A percentile compares a stretch with the other conserved stretches of the same genome.
phyloP scores from a whole-genome alignment of 2,797 vertebrate genomes.

The Chelidonichthys spinosus region DNA sequence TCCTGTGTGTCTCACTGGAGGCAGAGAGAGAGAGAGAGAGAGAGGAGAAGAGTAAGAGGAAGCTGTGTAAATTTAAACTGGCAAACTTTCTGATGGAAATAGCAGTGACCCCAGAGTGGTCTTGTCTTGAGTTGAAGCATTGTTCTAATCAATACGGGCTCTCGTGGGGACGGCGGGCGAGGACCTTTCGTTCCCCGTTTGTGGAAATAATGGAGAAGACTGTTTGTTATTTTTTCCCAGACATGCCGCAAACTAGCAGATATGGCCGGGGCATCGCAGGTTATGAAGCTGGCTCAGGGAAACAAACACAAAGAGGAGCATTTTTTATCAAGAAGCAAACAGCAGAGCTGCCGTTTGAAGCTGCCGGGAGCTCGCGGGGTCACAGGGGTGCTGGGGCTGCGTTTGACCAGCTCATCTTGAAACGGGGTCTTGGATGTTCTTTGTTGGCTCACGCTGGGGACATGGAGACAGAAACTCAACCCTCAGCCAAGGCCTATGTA shows the following conservation, averaged over 20 bases:
- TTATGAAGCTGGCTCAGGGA: constrained; percentile 81
- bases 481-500: constrained; percentile 53
- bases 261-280: constrained; percentile 83
- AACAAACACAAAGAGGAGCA: constrained; percentile 81
- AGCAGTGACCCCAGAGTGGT: constrained; percentile 85
- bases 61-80: constrained; percentile 86
- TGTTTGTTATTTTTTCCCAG: constrained; percentile 86
- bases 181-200: constrained; percentile 87
- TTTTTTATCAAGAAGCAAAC: constrained; percentile 84
- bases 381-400: constrained; percentile 69
- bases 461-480: constrained; percentile 53
- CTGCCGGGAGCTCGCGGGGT: constrained; percentile 72
- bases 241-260: constrained; percentile 84
- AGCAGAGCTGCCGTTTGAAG: constrained; percentile 76
- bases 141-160: constrained; percentile 88
- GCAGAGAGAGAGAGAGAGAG: constrained; percentile 59
- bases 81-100: constrained; percentile 89
- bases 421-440: constrained; percentile 76
- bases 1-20: constrained; percentile 80
- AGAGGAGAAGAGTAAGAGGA: constrained; percentile 73
- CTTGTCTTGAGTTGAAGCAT: constrained; percentile 87
- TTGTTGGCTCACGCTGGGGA: constrained; percentile 72
- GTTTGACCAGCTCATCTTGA: constrained; percentile 82
- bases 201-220: constrained; percentile 87
- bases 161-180: constrained; percentile 82